Percentiles rank a stretch among this genome's conserved stretches.
Evolutionary conservation across 2,888 invertebrate species (phyloP).

Genomic region (Pristionchus fissidentatus): DNA sequence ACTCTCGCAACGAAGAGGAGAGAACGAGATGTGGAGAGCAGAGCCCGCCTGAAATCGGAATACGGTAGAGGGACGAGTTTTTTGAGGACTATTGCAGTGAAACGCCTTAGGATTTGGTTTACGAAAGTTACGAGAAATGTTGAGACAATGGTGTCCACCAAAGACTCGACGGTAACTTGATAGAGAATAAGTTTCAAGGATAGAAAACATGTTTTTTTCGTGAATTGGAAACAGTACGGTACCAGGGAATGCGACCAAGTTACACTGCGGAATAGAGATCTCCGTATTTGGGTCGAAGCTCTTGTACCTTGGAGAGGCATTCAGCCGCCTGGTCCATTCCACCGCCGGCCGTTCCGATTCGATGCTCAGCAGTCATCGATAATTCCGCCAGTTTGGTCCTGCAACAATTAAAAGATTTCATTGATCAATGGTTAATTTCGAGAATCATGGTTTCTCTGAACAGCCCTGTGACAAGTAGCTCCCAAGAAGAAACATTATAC

Average conservation of each 20-base stretch:
- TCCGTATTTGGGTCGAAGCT: too few relatives aligned
- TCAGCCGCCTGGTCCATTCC: constrained; percentile 99
- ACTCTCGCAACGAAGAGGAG: constrained; percentile 82
- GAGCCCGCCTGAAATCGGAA: constrained; percentile 54
- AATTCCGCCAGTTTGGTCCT: constrained; percentile 83
- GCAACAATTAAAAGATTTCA: not conserved
- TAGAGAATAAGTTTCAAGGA: too few relatives aligned
- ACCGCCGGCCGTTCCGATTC: constrained; percentile 97
- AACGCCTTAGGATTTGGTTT: too few relatives aligned
- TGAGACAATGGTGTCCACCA: too few relatives aligned
- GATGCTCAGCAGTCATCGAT: constrained; percentile 91
- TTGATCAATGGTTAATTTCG: not conserved
- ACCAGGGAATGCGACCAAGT: not conserved
- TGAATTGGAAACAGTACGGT: too few relatives aligned
- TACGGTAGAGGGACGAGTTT: not conserved
- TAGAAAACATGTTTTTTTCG: too few relatives aligned
- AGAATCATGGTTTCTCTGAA: not conserved
- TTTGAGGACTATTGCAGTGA: too few relatives aligned
- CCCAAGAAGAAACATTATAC: not conserved
- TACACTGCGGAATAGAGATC: not conserved
- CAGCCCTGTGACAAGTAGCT: not conserved
- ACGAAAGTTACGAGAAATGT: too few relatives aligned
- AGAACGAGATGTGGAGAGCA: constrained; percentile 85
- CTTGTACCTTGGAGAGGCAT: constrained; percentile 78
- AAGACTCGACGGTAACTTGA: too few relatives aligned